A percentile compares a stretch with the other conserved stretches of the same genome.
These are phyloP conservation scores for Ianthella basta DNA, from an alignment of 37 sponge, comb jelly and placozoan species.

Conservation along the genomic window DNA sequence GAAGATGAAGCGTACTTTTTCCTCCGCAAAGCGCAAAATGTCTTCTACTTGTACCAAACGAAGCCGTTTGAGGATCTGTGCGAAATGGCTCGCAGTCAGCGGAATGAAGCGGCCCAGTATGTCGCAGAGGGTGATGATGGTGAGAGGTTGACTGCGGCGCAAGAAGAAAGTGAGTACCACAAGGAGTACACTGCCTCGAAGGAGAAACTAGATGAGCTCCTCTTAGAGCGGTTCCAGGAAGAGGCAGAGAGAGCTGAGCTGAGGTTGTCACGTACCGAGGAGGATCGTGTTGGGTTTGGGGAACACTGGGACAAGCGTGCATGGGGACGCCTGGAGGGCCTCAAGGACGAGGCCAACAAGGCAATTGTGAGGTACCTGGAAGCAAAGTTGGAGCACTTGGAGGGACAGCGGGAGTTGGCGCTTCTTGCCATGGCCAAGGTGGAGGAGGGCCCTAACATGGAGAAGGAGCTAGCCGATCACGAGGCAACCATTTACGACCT, in stretches of 20 bases:
- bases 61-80: constrained; percentile 57
- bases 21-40: constrained; percentile 25
- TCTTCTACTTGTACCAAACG: constrained; percentile 31
- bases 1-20: constrained; percentile 45
- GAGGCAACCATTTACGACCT: constrained; percentile 44
- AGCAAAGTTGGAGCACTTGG: constrained; percentile 24
- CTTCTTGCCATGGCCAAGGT: constrained; percentile 58
- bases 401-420: constrained; percentile 47
- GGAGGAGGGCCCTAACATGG: constrained; percentile 59
- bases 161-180: constrained; percentile 38
- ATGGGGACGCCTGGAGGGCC: constrained; percentile 4
- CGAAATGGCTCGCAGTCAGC: constrained; percentile 27
- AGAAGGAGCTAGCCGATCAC: constrained; percentile 28
- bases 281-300: constrained; percentile 29
- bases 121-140: background rate
- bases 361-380: constrained; percentile 37
- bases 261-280: constrained; percentile 20
- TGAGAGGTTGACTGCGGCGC: constrained; percentile 34
- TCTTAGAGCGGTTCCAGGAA: constrained; percentile 12
- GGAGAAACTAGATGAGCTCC: constrained; percentile 21
- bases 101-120: constrained; percentile 31
- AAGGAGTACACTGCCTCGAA: constrained; percentile 39
- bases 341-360: constrained; percentile 43
- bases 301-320: constrained; percentile 36
- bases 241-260: constrained; percentile 50